phyloP scores from a whole-genome alignment of 2,888 invertebrate species.

The Amiota mariae region DNA sequence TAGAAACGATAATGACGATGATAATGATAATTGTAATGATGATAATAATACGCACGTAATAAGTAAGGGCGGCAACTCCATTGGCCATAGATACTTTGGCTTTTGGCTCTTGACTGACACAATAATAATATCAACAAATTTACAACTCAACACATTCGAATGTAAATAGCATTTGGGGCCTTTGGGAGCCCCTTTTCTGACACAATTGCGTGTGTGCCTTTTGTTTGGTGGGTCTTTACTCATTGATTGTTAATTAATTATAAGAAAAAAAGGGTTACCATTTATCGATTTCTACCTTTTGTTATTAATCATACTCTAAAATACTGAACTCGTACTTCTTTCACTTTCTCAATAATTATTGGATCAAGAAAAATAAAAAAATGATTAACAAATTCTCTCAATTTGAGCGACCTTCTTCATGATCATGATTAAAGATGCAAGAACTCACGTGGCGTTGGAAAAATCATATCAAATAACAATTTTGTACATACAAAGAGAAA shows the following conservation, averaged over 20 bases:
- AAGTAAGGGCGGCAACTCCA: neutral
- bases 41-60: too few species aligned
- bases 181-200: neutral
- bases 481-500: neutral
- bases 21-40: too few species aligned
- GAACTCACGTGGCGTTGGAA: slow-evolving; percentile 18
- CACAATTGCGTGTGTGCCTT: neutral
- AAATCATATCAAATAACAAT: neutral
- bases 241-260: neutral
- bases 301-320: slow-evolving; percentile 9
- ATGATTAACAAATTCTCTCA: neutral
- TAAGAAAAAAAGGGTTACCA: neutral
- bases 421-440: neutral
- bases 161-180: neutral
- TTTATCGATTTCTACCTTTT: too few species aligned
- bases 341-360: slow-evolving; percentile 1
- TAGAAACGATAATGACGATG: neutral
- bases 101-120: slow-evolving; percentile 16
- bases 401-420: neutral
- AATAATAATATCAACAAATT: slow-evolving; percentile 14
- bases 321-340: neutral
- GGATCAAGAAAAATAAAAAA: neutral
- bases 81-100: slow-evolving; percentile 11
- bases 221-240: neutral
- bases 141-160: slow-evolving; percentile 15